Percentiles rank a stretch among this genome's conserved stretches.
Evolutionary conservation across 1,140 invertebrate genomes (phyloP).

Genomic region (Stegodyphus mimosarum): DNA sequence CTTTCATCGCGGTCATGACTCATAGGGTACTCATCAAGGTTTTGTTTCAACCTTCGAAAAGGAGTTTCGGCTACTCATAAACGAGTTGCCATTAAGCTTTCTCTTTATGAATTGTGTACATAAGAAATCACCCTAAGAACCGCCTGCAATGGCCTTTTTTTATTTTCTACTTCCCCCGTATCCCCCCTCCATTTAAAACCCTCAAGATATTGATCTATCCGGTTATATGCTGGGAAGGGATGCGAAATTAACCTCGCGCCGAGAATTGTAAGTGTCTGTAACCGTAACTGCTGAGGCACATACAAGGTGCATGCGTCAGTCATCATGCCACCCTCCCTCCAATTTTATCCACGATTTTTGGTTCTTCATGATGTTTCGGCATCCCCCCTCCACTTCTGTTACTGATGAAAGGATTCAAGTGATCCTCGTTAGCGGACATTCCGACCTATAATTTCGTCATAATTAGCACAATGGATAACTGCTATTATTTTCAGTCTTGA

Average conservation of each 20-base stretch:
- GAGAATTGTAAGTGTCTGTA: slow-evolving; percentile 37
- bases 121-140: slow-evolving; percentile 25
- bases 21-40: slow-evolving; percentile 19
- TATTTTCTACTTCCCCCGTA: not conserved
- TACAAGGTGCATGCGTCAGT: no score
- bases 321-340: no score
- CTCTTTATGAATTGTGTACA: slow-evolving; percentile 38
- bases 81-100: slow-evolving; percentile 37
- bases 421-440: no score
- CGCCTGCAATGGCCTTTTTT: slow-evolving; percentile 5
- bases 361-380: no score
- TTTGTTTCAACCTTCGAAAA: slow-evolving; percentile 32
- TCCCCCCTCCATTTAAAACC: not conserved
- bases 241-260: slow-evolving; percentile 8
- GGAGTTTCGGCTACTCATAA: slow-evolving; percentile 41
- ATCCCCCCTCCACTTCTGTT: no score
- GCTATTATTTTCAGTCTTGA: no score
- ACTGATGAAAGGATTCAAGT: no score
- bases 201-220: slow-evolving; percentile 34
- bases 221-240: slow-evolving; percentile 36
- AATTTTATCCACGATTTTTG: no score
- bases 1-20: slow-evolving; percentile 30
- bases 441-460: no score
- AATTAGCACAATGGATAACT: no score
- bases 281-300: no score